Evolutionary conservation across 2,888 invertebrate species (phyloP), one percentile per base, ranked within the genome.

Genomic region (Chouioia cunea): DNA sequence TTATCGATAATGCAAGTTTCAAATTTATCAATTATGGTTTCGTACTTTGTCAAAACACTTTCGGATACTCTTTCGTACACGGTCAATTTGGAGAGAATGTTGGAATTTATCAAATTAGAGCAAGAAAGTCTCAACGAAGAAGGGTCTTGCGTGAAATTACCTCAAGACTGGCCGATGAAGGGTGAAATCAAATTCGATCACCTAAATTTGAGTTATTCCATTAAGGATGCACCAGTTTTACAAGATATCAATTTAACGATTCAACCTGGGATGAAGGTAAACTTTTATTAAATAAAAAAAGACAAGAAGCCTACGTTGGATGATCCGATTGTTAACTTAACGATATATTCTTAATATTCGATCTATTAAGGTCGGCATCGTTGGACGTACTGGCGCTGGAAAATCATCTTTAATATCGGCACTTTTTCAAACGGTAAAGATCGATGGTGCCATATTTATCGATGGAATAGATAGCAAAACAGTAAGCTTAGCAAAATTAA

Each of bases 381-480:
- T 95, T 0, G 96, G 96, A 0, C 89, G 95, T 67, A 96, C 95
- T 0, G 96, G 96, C 1, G 95, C 95, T n/a, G 95, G 95, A 18
- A 95, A 95, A 83, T 93, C 93, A 0, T 93, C 94, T 0, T 86
- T 94, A 22, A 92, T 94, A 75, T 90, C 93, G 14, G 93, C 95
- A 2, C 86, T 97, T 43, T 97, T 97, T 86, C 53, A 52, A 8
- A 83, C 97, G 77, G 91, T 93, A 0, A 92, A 92, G 56, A 90
- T 93, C 36, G 91, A 92, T 64, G 97, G 97, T 0, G 83, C 87
- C 46, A 90, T 97, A 47, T 84, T 87, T 73, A 93, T 97, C 68
- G 97, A 97, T 81, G 91, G 89, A 6, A 82, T 95, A 0, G 89
- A 93, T 71, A 92, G 91, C 0, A 89, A 88, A 62, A 86, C n/a